Evolutionary conservation across 2,797 vertebrate species (phyloP).

Genomic region (Sebastiscus albofasciatus): DNA sequence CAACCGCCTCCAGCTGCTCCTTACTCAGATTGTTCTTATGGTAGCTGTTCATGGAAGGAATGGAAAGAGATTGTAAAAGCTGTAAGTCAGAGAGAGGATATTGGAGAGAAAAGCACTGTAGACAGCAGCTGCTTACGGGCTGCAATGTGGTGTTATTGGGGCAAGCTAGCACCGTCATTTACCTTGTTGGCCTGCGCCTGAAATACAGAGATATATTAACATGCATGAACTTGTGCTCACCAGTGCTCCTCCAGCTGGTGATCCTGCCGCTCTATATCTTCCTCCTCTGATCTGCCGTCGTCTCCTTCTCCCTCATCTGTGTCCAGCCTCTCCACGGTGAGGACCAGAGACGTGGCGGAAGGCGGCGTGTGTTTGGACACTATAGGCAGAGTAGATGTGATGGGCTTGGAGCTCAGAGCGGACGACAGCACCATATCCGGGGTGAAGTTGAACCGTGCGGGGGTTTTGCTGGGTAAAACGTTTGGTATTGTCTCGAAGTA

Average conservation of each 20-base stretch:
- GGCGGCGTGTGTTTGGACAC: conserved; percentile 75
- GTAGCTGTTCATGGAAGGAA: conserved; percentile 64
- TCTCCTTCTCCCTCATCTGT: conserved; percentile 50
- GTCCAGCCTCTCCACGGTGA: conserved; percentile 62
- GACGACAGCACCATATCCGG: conserved; percentile 76
- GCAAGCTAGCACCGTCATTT: too few species aligned
- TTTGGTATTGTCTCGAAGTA: conserved; percentile 82
- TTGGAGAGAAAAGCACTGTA: background rate
- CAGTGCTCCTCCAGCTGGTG: conserved; percentile 81
- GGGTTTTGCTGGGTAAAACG: conserved; percentile 37
- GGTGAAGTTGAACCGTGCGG: conserved; percentile 24
- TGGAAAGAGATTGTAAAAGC: background rate
- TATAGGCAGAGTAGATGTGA: conserved; percentile 82
- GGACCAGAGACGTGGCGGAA: conserved; percentile 37
- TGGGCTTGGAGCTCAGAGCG: conserved; percentile 77
- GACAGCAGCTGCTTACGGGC: too few species aligned
- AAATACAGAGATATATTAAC: background rate
- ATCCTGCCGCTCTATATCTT: conserved; percentile 20
- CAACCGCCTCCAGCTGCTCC: conserved; percentile 77
- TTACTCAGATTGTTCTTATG: conserved; percentile 79
- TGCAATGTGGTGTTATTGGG: too few species aligned
- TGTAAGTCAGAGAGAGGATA: background rate
- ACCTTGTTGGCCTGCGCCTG: background rate
- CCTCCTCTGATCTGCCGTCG: conserved; percentile 36
- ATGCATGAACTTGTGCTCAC: conserved; percentile 48